Evolutionary conservation across 2,888 invertebrate species (phyloP), one percentile per base, ranked within the genome.

Genomic region (Tipula vernalis): DNA sequence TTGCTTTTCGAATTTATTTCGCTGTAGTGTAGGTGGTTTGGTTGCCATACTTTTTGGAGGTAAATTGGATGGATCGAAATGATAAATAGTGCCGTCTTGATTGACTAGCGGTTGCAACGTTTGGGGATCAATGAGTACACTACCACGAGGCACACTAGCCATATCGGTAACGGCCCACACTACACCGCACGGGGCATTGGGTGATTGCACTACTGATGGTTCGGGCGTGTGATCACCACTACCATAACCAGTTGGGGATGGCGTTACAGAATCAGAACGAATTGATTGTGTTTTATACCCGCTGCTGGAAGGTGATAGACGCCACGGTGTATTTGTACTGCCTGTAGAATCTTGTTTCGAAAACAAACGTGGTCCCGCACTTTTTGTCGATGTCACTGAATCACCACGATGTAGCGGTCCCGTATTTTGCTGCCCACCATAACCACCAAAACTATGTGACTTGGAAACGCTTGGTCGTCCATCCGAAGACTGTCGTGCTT

Each of bases 141-240:
- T 97, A 87, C 98, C 98, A 87, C 95, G 93, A 86, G 98, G 98
- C 87, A 98, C 97, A 88, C 95, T 95, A 83, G 96, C 94, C 91
- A 97, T 94, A 91, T 96, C 96, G 44, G 96, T 96, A 86, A 98
- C 96, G 86, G 97, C 97, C 97, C 98, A 98, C 90, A 97, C 95
- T 86, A 95, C 93, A 89, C 91, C 91, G 89, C 90, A 89, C 87
- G 89, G 86, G 87, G 87, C 87, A 86, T 87, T 87, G 86, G 88
- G 88, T 88, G 90, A 89, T 88, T 90, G 90, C 88, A 89, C 89
- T 88, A 90, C 88, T 87, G 89, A 89, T 88, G 89, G 90, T 88
- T 91, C 91, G 89, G 91, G 91, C 87, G 90, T 91, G 88, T 90
- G 91, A 89, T 91, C 91, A 89, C 91, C 91, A 90, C 91, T 91